Base-by-base conservation (phyloP, 2,113 vertebrate genomes). In the Nestor notabilis region DNA sequence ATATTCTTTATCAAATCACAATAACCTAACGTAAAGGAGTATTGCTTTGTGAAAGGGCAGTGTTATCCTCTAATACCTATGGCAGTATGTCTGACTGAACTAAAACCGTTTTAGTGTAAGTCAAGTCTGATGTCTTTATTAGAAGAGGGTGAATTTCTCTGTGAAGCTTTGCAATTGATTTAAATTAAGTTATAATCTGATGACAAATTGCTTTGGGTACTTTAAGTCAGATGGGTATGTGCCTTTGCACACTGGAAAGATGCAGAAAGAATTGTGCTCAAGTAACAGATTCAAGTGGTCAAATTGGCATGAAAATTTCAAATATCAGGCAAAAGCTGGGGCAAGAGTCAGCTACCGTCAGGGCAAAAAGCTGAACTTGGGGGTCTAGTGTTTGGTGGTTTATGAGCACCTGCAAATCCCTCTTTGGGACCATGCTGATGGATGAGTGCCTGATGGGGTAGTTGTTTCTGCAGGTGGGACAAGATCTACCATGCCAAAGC, bases 1-100 rank as follows among this genome's bases (percentile, higher is more conserved):
- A 16, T 76, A 15, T 25, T 86, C 84, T 89, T 77, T 19, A n/a
- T 69, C 19, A 52, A 75, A 70, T 93, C 68, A 29, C n/a, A 85
- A 8, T 79, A 44, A 74, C 39, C 6, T 46, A 82, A 27, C 11
- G 7, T 56, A 63, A 90, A 41, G 14, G 18, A 88, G 16, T 2
- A 28, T 63, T 64, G 10, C 75, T 93, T 37, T 37, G 7, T 72
- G 66, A 85, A 71, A 68, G 41, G 6, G 9, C 9, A 46, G 14
- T 80, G 49, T 39, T 81, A 18, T 39, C 6, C 5, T 84, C 13
- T 29, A 68, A 15, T 41, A 79, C 11, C 5, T 64, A 11, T 63
- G 37, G 18, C 37, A 47, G 8, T 39, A 41, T 0, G 1, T 87
- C 12, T 66, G 43, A 29, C 31, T 74, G 24, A 61, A 21, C 18